Conservation (phyloP, 2,113 vertebrate genomes). For the Psilopogon haemacephalus region DNA sequence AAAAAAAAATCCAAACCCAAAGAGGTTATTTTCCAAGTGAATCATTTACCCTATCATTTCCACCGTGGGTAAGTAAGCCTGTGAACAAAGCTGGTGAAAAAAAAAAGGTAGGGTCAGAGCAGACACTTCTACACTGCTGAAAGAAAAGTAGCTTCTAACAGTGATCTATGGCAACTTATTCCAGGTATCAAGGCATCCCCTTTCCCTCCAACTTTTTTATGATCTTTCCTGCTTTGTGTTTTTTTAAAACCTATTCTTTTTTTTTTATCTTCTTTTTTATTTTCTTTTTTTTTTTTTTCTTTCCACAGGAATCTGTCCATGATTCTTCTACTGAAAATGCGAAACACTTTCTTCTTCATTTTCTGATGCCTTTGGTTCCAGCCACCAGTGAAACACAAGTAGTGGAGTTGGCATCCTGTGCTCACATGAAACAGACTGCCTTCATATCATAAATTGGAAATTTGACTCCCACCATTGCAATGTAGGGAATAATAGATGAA, state of each 20-base stretch:
- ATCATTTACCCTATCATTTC: background rate
- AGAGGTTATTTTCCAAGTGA: background rate
- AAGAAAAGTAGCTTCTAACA: background rate
- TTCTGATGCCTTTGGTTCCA: background rate
- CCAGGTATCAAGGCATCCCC: background rate
- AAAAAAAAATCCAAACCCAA: background rate
- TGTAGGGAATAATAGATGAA: background rate
- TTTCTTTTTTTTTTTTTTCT: no score
- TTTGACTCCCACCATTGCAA: fast-evolving
- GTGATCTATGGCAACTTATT: background rate
- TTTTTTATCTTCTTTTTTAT: no score
- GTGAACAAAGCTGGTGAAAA: background rate
- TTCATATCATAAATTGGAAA: background rate
- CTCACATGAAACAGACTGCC: background rate
- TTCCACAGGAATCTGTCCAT: background rate
- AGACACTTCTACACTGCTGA: background rate
- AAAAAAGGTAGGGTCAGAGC: background rate
- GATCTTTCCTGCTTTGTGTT: no score
- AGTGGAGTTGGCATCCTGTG: background rate
- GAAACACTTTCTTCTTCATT: background rate
- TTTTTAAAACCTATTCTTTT: no score
- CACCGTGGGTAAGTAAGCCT: background rate
- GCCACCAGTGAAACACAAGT: background rate
- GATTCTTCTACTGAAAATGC: background rate
- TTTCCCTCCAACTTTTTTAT: background rate